Conservation (phyloP, 1,140 invertebrate genomes). For the Saccostrea echinata region DNA sequence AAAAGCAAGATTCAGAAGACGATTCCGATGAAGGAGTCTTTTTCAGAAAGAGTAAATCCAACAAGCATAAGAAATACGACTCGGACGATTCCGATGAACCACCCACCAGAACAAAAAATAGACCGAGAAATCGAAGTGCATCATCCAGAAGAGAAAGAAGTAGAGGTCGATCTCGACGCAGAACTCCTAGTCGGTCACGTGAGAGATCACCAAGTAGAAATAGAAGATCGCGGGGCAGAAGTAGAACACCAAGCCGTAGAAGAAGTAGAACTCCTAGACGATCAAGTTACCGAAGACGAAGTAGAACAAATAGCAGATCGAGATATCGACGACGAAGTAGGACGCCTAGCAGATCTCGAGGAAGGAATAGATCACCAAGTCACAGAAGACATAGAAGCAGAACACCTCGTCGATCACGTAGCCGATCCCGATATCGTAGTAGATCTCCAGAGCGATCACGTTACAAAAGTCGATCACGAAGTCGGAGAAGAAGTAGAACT, state of each 20-base stretch:
- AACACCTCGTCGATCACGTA: background rate
- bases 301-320: slow-evolving; percentile 1
- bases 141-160: background rate
- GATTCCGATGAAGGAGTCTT: background rate
- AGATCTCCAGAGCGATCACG: no score
- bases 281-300: background rate
- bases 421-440: background rate
- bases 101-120: background rate
- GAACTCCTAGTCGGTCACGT: background rate
- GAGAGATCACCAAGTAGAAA: background rate
- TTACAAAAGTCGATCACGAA: background rate
- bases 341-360: background rate
- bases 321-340: background rate
- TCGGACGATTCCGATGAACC: background rate
- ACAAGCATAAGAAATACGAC: background rate
- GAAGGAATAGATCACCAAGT: background rate
- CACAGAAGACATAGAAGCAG: background rate
- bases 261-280: background rate
- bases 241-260: background rate
- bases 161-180: background rate
- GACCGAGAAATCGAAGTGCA: background rate
- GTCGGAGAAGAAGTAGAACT: background rate
- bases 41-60: background rate
- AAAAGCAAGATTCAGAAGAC: no score
- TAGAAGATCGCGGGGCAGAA: background rate